Percentiles rank a stretch among this genome's conserved stretches.
Conservation (phyloP, 2,888 invertebrate species). For the Scaptomyza caliginosa region DNA sequence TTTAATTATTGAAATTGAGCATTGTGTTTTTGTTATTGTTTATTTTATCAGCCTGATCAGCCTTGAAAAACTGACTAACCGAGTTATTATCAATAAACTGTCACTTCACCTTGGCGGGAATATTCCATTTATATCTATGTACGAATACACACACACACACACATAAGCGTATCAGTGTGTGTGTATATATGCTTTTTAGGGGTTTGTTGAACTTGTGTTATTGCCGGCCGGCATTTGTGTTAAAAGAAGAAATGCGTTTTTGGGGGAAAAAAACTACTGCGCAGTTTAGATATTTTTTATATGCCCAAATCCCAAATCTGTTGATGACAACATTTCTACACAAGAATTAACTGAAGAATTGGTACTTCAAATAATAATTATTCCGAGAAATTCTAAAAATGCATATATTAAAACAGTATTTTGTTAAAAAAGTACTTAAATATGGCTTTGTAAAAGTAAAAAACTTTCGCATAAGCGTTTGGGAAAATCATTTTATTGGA, state of each 20-base stretch:
- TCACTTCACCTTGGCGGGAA: constrained; percentile 31
- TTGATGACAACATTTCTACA: constrained; percentile 20
- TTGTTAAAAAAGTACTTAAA: too few species aligned
- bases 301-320: constrained; percentile 4
- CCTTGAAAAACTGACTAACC: constrained; percentile 38
- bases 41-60: constrained; percentile 27
- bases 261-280: constrained; percentile 33
- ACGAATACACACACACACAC: background rate
- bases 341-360: background rate
- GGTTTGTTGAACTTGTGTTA: constrained; percentile 48
- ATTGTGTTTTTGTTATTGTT: constrained; percentile 2
- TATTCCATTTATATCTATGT: constrained; percentile 6
- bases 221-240: constrained; percentile 46
- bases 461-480: too few species aligned
- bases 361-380: background rate
- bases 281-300: constrained; percentile 34
- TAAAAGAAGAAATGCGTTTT: constrained; percentile 27
- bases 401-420: too few species aligned
- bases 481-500: too few species aligned
- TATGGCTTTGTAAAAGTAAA: too few species aligned
- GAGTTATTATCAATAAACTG: constrained; percentile 31
- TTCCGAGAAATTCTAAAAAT: background rate
- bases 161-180: background rate
- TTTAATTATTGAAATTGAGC: constrained; percentile 10
- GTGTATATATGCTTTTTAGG: background rate